Conservation (phyloP, 2,888 invertebrate species). For the Caradrina kadenii region DNA sequence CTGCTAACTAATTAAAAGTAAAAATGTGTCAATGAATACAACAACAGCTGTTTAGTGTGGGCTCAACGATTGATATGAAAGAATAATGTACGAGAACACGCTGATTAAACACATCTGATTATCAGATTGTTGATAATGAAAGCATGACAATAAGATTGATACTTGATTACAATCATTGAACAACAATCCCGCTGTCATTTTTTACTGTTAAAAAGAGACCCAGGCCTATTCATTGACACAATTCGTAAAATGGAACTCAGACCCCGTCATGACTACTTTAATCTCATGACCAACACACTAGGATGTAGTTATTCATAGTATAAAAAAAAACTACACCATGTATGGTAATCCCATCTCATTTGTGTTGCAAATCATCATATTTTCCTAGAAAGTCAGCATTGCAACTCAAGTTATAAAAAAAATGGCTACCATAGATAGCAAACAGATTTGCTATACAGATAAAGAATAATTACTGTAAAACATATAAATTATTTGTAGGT, state of each 20-base stretch:
- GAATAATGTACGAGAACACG: constrained; percentile 3
- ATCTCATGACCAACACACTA: constrained; percentile 1
- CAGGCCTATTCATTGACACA: not conserved
- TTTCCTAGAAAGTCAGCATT: constrained; percentile 58
- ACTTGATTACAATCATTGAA: not conserved
- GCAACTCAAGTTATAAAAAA: constrained; percentile 28
- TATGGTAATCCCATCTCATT: constrained; percentile 53
- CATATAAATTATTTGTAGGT: constrained; percentile 30
- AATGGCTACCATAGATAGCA: constrained; percentile 36
- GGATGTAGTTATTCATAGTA: constrained; percentile 36
- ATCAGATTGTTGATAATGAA: not conserved
- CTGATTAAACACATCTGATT: constrained; percentile 12
- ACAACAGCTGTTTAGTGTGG: not conserved
- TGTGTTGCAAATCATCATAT: constrained; percentile 57
- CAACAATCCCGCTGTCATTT: not conserved
- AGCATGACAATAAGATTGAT: not conserved
- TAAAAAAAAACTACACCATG: constrained; percentile 42
- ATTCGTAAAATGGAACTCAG: not conserved
- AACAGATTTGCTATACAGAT: constrained; percentile 13
- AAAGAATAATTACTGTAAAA: constrained; percentile 13
- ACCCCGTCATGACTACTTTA: not conserved
- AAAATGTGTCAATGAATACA: not conserved
- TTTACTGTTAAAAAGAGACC: not conserved
- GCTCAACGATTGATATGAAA: not conserved
- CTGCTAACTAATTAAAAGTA: too few relatives aligned